Evolutionary conservation across 1,140 invertebrate genomes (phyloP).

Genomic region (Drosophila subobscura): DNA sequence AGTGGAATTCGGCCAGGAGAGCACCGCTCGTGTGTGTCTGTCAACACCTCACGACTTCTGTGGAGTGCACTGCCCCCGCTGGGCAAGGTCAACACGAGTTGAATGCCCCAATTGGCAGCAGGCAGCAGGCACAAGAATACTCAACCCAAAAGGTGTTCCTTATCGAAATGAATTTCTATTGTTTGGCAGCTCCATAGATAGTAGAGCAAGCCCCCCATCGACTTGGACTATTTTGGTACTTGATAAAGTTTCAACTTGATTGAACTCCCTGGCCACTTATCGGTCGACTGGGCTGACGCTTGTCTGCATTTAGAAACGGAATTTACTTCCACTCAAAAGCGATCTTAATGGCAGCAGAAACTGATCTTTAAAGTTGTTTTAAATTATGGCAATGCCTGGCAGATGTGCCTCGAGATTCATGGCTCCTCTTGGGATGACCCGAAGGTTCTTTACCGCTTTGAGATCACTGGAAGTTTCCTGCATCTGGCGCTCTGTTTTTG

Average conservation of each 20-base stretch:
- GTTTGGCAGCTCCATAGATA: slow-evolving; percentile 1
- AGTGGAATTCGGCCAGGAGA: slow-evolving; percentile 5
- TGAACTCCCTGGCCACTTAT: slow-evolving; percentile 31
- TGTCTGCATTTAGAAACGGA: too few relatives aligned
- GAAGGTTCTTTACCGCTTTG: neutral
- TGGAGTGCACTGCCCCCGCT: too few relatives aligned
- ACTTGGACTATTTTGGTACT: slow-evolving; percentile 17
- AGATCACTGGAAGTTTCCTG: too few relatives aligned
- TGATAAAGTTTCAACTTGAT: slow-evolving; percentile 30
- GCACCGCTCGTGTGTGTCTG: too few relatives aligned
- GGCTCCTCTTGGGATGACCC: neutral
- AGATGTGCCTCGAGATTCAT: neutral
- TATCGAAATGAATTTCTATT: slow-evolving; percentile 28
- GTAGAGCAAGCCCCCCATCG: neutral
- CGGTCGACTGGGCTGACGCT: neutral
- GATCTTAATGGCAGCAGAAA: too few relatives aligned
- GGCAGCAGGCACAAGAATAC: too few relatives aligned
- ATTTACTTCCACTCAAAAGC: too few relatives aligned
- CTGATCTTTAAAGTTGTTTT: too few relatives aligned
- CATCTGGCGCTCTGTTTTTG: slow-evolving; percentile 5
- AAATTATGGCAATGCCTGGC: too few relatives aligned
- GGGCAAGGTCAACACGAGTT: neutral
- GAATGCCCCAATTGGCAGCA: neutral
- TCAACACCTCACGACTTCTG: neutral
- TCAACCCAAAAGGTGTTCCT: neutral